Evolutionary conservation across 2,113 vertebrate genomes (phyloP).

Genomic region (Amia ocellicauda): DNA sequence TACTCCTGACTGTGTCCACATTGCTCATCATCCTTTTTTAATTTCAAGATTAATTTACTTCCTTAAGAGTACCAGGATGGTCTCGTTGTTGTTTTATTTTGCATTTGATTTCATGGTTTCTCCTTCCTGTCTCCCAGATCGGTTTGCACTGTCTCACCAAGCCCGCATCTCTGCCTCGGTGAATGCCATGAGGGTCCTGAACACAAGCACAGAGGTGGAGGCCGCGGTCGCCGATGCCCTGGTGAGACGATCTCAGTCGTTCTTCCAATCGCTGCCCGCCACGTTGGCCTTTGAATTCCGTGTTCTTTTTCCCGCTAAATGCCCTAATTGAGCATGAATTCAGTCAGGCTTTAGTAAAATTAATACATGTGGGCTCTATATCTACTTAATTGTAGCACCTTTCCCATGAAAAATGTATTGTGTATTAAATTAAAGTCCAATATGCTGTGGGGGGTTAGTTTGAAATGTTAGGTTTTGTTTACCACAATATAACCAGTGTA

Average conservation of each 20-base stretch:
- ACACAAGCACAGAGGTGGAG: conserved; percentile 94
- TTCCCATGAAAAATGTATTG: too few relatives aligned
- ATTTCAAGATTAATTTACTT: not conserved
- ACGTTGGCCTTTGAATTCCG: too few relatives aligned
- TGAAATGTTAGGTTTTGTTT: too few relatives aligned
- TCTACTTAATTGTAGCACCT: too few relatives aligned
- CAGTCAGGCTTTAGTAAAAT: too few relatives aligned
- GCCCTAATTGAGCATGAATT: too few relatives aligned
- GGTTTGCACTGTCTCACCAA: conserved; percentile 90
- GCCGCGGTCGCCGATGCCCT: conserved; percentile 94
- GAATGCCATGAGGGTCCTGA: conserved; percentile 91
- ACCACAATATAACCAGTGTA: too few relatives aligned
- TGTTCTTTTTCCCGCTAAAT: too few relatives aligned
- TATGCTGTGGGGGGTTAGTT: too few relatives aligned
- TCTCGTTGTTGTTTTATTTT: not conserved
- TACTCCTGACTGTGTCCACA: too few relatives aligned
- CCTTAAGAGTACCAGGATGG: not conserved
- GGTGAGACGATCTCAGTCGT: conserved; percentile 74
- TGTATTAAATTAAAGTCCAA: too few relatives aligned
- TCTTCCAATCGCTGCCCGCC: not conserved
- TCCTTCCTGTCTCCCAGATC: conserved; percentile 71
- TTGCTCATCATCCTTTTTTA: not conserved
- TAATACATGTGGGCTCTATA: too few relatives aligned
- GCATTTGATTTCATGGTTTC: not conserved
- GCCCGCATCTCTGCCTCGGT: conserved; percentile 88